Base-by-base conservation (phyloP, 1,140 invertebrate species). In the Euura lappo region DNA sequence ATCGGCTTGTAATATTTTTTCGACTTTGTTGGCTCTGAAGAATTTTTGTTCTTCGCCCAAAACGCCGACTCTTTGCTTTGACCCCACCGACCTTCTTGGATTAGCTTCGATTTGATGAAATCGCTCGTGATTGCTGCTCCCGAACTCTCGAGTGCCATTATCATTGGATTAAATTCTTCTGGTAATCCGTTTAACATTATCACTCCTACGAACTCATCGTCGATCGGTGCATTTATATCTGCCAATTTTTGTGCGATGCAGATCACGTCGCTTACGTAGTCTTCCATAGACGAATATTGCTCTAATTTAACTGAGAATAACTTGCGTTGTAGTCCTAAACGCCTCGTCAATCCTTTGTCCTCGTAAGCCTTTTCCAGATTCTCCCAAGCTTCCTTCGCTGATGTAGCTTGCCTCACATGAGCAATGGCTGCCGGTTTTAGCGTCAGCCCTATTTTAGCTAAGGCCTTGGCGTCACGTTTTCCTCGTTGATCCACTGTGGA, bases 71-170 rank as follows among this genome's bases (percentile, higher is more conserved):
- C 47, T 51, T 51, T 51, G 47, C 47, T 51, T 51, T 51, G 47
- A 51, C 47, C 47, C 47, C 47, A 51, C 11, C 47, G 47, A 51
- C 47, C 47, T 51, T 80, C 78, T 74, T 79, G 78, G 65, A 80
- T 66, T 70, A 82, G 71, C 74, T 81, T 82, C 45, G 66, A 68
- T 45, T 77, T 79, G 0, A 79, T 78, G n/a, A 64, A 72, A 71
- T 82, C 79, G 69, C 75, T 80, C n/a, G 45, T 74, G 46, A 81
- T 65, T 74, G 79, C 79, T 64, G 75, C 72, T 64, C 78, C 80
- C 6, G 79, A 80, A 73, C 80, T 82, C 72, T 81, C 78, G 45
- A 82, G 69, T 11, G 80, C 75, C 79, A 80, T 51, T 79, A 80
- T 78, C 2, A 82, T 69, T 6, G 80, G 81, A 51, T 79, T 78